Evolutionary conservation across 2,113 vertebrate species (phyloP).

Genomic region (Microtus ochrogaster): DNA sequence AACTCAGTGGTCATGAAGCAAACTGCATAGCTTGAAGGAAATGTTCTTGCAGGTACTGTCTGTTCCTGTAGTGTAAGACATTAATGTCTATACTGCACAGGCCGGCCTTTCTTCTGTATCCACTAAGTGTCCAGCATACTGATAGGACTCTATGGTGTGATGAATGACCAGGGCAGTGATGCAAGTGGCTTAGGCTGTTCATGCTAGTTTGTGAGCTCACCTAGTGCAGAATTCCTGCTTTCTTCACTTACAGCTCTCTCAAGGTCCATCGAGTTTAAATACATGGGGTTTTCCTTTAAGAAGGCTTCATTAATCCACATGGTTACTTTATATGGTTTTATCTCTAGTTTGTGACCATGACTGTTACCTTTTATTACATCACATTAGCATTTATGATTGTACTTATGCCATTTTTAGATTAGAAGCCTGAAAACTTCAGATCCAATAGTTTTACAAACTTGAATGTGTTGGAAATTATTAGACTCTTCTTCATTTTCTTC

Average conservation of each 20-base stretch:
- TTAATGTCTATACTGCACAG: background rate
- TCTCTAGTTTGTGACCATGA: conserved; percentile 43
- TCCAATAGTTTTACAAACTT: background rate
- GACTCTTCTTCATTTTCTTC: background rate
- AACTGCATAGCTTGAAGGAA: background rate
- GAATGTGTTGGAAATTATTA: background rate
- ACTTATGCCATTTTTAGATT: background rate
- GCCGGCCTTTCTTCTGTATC: background rate
- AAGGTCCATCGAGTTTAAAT: conserved; percentile 46
- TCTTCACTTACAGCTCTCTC: background rate
- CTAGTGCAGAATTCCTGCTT: conserved; percentile 3
- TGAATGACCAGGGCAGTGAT: background rate
- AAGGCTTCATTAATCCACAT: conserved; percentile 54
- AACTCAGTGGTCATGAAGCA: background rate
- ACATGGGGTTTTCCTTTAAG: conserved; percentile 29
- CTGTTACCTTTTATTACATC: conserved; percentile 51
- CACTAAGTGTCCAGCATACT: background rate
- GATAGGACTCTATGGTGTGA: background rate
- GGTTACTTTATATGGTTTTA: background rate
- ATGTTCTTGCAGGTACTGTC: background rate
- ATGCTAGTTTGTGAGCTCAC: background rate
- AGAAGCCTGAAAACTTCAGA: background rate
- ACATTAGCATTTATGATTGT: conserved; percentile 52
- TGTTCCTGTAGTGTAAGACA: background rate
- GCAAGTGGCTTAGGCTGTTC: background rate